Conservation (phyloP, 64 coral and sea anemone genomes). For the Exaiptasia diaphana region DNA sequence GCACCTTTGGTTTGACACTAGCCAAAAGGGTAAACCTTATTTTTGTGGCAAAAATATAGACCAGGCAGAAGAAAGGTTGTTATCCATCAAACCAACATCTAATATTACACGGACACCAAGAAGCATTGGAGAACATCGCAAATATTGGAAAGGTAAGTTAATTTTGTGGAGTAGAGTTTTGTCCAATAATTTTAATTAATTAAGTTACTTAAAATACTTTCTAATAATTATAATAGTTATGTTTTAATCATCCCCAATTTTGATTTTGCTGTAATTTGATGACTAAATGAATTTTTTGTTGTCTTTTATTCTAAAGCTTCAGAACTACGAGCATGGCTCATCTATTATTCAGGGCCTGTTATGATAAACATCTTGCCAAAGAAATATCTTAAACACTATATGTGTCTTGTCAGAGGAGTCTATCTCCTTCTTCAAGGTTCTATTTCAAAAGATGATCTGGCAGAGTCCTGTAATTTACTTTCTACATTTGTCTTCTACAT, state of each 20-base stretch:
- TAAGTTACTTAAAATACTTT: too few species aligned
- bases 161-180: too few species aligned
- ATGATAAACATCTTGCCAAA: neutral
- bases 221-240: too few species aligned
- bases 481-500: constrained; percentile 5
- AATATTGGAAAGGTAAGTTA: constrained; percentile 58
- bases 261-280: too few species aligned
- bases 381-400: constrained; percentile 8
- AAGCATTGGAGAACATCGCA: constrained; percentile 49
- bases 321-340: constrained; percentile 16
- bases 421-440: neutral
- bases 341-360: constrained; percentile 28
- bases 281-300: too few species aligned
- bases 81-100: constrained; percentile 28
- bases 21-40: constrained; percentile 18
- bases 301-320: too few species aligned
- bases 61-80: constrained; percentile 3
- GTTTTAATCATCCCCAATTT: too few species aligned
- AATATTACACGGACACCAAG: constrained; percentile 39
- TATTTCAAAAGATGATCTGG: neutral
- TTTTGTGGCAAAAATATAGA: neutral
- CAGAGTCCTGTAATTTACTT: neutral
- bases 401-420: constrained; percentile 7
- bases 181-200: too few species aligned
- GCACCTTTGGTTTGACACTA: constrained; percentile 31